phyloP scores from a whole-genome alignment of 2,797 vertebrate species.

The Halcyon badia region DNA sequence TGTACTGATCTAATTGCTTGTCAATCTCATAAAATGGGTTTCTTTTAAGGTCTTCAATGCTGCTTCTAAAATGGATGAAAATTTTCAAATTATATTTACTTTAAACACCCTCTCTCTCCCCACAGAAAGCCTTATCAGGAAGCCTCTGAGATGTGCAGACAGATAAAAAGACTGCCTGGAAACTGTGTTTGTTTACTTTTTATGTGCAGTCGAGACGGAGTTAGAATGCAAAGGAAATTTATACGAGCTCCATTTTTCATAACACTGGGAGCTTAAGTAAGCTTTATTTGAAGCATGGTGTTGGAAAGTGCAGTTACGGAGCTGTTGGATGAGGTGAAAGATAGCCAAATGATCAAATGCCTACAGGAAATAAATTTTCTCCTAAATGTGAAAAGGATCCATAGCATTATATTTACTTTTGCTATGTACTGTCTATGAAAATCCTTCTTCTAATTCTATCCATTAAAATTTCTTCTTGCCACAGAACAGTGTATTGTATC shows the following conservation, averaged over 20 bases:
- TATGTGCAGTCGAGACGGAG: background rate
- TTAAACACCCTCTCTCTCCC: background rate
- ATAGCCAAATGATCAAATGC: background rate
- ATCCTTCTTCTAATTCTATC: background rate
- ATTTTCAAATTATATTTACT: conserved; percentile 57
- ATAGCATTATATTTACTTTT: background rate
- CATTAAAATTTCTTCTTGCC: background rate
- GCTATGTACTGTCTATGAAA: background rate
- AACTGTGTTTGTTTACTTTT: conserved; percentile 23
- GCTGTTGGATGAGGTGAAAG: background rate
- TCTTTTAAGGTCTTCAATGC: conserved; percentile 57
- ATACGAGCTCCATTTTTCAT: conserved; percentile 3
- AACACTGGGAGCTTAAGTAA: background rate
- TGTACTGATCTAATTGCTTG: background rate
- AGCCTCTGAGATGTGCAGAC: background rate
- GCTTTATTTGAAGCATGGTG: background rate
- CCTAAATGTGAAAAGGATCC: background rate
- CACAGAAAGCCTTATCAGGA: background rate
- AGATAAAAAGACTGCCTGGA: conserved; percentile 28
- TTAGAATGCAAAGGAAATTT: conserved; percentile 19
- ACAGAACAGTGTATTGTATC: background rate
- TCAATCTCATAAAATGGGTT: background rate
- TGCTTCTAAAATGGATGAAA: conserved; percentile 53
- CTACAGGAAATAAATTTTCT: conserved; percentile 1
- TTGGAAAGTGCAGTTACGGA: background rate